Base-by-base conservation (phyloP, 2,797 vertebrate genomes). In the Knipowitschia caucasica region DNA sequence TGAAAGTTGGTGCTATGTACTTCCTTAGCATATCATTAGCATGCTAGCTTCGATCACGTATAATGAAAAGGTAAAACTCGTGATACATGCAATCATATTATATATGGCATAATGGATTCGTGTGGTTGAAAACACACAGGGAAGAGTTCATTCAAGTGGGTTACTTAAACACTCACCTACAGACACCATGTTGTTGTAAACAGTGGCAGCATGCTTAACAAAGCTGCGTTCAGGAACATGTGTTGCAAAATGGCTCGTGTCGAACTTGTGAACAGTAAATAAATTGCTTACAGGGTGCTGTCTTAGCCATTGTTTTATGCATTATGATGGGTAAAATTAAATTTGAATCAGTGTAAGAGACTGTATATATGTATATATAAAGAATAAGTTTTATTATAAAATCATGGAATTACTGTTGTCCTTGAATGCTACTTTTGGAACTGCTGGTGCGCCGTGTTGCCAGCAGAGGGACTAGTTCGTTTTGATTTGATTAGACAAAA, bases 21-120 rank as follows among this genome's bases (percentile, higher is more conserved):
- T 43, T 43, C 40, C 40, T 43, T 43, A 43, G 40, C 40, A 43
- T 25, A 25, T 24, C 40, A 25, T 25, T 43, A 43, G 40, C 40
- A 43, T 43, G 23, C 40, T 43, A 23, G 23, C 14, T 25, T 21
- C 18, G 21, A 38, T 9, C n/a, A n/a, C n/a, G n/a, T n/a, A n/a
- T n/a, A n/a, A n/a, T n/a, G n/a, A n/a, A n/a, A n/a, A n/a, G n/a
- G n/a, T n/a, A n/a, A n/a, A n/a, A n/a, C n/a, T n/a, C n/a, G n/a
- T n/a, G n/a, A n/a, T n/a, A n/a, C n/a, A n/a, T n/a, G n/a, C n/a
- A n/a, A n/a, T n/a, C n/a, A n/a, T n/a, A n/a, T n/a, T n/a, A n/a
- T n/a, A n/a, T n/a, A n/a, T n/a, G n/a, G n/a, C n/a, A n/a, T n/a
- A n/a, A n/a, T n/a, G n/a, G n/a, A n/a, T n/a, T n/a, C n/a, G n/a